Evolutionary conservation across 1,140 invertebrate genomes (phyloP), one percentile per base, ranked within the genome.

Genomic region (Mycetomoellerius zeteki): DNA sequence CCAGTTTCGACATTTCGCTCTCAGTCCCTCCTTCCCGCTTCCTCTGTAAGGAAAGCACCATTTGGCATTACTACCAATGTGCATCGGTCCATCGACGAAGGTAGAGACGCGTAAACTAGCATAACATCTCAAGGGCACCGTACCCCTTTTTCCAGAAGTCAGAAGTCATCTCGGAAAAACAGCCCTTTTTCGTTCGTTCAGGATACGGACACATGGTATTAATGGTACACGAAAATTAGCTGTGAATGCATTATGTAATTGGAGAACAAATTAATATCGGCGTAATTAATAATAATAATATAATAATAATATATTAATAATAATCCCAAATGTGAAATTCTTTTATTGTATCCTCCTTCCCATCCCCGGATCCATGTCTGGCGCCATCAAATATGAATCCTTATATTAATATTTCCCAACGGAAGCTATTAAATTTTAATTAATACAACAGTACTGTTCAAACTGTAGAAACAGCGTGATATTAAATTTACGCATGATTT

Each of bases 1-100:
- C 72, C 65, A 64, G 85, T 89, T 89, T 90, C 89, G 75, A 88
- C 85, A 33, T 90, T 90, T 84, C 81, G 75, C 54, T 75, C 52
- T 43, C 37, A 47, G 27, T n/a, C 21, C 16, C 47, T 24, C 6
- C 30, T 30, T 1, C 2, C 16, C 47, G 14, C 19, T 6, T 33
- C 14, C 27, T 10, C 50, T n/a, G 12, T 27, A 21, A 62, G 37
- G 58, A 85, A 33, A 75, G 69, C 75, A 60, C 50, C 84, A 86
- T 89, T 89, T 89, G 60, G 54, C 60, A 78, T 88, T 80, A 80
- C 75, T 72, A 60, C 21, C 37, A 67, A 85, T 84, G 80, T 60
- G 80, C 73, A 73, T 86, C 21, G 73, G 47, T 62, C 73, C 87
- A 43, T 65, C 60, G 60, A 76, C 24, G 30, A 72, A 77, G 65